Evolutionary conservation across 2,797 vertebrate genomes (phyloP).

Genomic region (Arctocebus calabarensis): DNA sequence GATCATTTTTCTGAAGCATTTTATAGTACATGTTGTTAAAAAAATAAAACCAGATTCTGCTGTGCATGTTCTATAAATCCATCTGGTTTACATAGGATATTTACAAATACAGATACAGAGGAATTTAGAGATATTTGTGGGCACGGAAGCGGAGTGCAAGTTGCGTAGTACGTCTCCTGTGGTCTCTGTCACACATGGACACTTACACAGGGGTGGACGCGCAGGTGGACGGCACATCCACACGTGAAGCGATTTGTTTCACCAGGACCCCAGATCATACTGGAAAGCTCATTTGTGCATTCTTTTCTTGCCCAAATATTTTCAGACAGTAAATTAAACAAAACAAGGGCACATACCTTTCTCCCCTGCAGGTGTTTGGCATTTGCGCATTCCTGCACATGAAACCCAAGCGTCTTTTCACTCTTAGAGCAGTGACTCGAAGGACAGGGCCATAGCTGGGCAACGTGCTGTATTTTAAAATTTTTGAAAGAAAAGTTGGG

Average conservation of each 20-base stretch:
- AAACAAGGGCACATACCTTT: constrained; percentile 44
- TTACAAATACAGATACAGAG: constrained; percentile 72
- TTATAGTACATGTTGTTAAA: constrained; percentile 68
- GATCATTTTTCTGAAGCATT: constrained; percentile 67
- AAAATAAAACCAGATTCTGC: constrained; percentile 71
- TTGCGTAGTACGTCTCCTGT: neutral
- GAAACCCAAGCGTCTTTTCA: constrained; percentile 53
- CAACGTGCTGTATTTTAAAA: constrained; percentile 13
- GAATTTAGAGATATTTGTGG: constrained; percentile 68
- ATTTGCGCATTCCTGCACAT: constrained; percentile 9
- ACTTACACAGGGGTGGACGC: neutral
- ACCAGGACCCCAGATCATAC: constrained; percentile 48
- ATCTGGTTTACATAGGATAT: constrained; percentile 78
- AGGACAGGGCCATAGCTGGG: constrained; percentile 44
- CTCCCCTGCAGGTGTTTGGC: constrained; percentile 71
- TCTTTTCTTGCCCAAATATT: constrained; percentile 81
- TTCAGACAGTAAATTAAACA: constrained; percentile 82
- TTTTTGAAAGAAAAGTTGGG: constrained; percentile 8
- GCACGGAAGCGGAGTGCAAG: constrained; percentile 9
- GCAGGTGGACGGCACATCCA: neutral
- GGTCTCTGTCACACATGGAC: neutral
- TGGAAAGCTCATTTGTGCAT: constrained; percentile 72
- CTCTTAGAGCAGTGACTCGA: constrained; percentile 66
- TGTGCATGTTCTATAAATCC: constrained; percentile 64
- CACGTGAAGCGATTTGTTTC: neutral